These are phyloP conservation scores for Notodonta ziczac DNA, from an alignment of 2,888 invertebrate species.

Conservation along the genomic window DNA sequence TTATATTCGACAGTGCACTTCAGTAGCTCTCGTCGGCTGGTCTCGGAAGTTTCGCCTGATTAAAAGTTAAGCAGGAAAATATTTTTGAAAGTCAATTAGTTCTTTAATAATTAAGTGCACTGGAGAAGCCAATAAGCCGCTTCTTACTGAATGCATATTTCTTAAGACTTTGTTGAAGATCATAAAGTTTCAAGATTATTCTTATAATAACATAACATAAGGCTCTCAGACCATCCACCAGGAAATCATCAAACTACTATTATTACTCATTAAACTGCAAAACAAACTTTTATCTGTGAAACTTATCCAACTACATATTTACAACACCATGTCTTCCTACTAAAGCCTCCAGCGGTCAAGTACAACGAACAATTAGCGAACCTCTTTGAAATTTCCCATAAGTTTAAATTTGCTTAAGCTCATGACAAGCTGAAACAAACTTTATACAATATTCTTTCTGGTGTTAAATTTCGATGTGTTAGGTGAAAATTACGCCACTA, in stretches of 20 bases:
- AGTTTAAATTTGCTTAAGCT: too few species aligned
- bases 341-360: constrained; percentile 38
- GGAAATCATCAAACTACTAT: not conserved
- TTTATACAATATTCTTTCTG: not conserved
- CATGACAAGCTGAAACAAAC: too few species aligned
- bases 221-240: not conserved
- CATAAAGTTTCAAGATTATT: too few species aligned
- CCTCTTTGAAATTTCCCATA: constrained; percentile 9
- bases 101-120: not conserved
- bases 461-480: constrained; percentile 13
- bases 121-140: too few species aligned
- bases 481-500: constrained; percentile 23
- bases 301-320: constrained; percentile 36
- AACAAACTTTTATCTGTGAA: constrained; percentile 18
- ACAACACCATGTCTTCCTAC: constrained; percentile 32
- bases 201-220: not conserved
- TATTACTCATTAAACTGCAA: not conserved
- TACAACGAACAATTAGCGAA: constrained; percentile 57
- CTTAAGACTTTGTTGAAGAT: too few species aligned
- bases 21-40: not conserved
- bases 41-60: not conserved
- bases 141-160: too few species aligned
- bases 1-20: not conserved
- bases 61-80: not conserved
- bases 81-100: constrained; percentile 1